Evolutionary conservation across 2,113 vertebrate genomes (phyloP).

Genomic region (Herpailurus yagouaroundi): DNA sequence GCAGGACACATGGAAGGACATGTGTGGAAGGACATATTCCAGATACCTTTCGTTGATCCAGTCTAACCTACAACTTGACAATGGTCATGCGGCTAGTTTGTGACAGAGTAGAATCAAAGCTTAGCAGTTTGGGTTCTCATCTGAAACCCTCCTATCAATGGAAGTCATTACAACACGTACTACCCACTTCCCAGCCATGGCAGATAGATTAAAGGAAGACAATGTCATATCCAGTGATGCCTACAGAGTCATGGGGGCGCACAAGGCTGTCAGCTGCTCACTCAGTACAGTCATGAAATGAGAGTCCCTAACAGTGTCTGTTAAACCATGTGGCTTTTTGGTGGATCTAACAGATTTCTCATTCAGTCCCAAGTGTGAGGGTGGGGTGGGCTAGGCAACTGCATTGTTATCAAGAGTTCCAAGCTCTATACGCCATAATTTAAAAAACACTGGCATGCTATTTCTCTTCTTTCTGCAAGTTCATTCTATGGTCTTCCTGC

Average conservation of each 20-base stretch:
- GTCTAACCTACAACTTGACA: background rate
- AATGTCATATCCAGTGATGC: fast-evolving
- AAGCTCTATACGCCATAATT: background rate
- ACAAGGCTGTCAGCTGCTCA: background rate
- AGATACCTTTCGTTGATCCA: background rate
- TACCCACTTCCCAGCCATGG: background rate
- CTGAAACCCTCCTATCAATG: background rate
- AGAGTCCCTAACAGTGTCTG: background rate
- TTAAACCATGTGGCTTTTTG: background rate
- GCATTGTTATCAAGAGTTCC: background rate
- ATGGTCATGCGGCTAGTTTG: background rate
- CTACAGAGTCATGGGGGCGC: background rate
- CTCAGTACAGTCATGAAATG: background rate
- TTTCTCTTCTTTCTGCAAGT: background rate
- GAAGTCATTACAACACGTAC: background rate
- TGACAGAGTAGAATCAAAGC: background rate
- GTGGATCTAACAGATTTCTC: background rate
- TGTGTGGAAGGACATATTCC: background rate
- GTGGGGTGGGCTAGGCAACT: background rate
- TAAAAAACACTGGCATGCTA: background rate
- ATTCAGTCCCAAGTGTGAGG: background rate
- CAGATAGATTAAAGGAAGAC: background rate
- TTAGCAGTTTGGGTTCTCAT: background rate
- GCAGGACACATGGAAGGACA: background rate
- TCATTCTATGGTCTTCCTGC: background rate